phyloP scores from a whole-genome alignment of 2,797 vertebrate species.

The Echiichthys vipera region DNA sequence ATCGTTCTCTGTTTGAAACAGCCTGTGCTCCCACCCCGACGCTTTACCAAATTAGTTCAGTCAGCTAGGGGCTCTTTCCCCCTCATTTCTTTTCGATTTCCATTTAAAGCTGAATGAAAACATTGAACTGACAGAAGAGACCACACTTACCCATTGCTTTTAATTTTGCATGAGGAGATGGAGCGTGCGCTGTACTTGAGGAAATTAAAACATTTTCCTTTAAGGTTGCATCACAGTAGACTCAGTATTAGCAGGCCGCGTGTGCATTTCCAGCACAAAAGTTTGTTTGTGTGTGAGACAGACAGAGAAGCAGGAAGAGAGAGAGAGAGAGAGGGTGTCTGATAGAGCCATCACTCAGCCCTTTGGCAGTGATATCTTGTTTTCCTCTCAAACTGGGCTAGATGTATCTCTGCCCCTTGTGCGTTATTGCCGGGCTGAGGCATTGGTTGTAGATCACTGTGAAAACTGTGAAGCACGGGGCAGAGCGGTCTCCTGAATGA shows the following conservation, averaged over 20 bases:
- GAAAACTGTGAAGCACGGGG: conserved; percentile 52
- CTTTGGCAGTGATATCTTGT: conserved; percentile 82
- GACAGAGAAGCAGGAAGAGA: conserved; percentile 38
- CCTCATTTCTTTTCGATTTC: conserved; percentile 46
- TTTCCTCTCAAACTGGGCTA: conserved; percentile 71
- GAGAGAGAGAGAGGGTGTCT: conserved; percentile 32
- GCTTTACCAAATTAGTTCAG: conserved; percentile 54
- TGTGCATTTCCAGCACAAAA: conserved; percentile 38
- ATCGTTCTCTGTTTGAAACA: conserved; percentile 34
- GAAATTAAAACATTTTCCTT: conserved; percentile 31
- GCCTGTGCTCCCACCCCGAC: conserved; percentile 36
- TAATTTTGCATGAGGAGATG: conserved; percentile 54
- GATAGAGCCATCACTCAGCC: conserved; percentile 80
- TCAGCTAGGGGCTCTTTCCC: conserved; percentile 46
- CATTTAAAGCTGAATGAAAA: conserved; percentile 55
- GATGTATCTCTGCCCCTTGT: conserved; percentile 72
- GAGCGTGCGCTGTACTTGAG: conserved; percentile 34
- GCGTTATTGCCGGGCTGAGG: conserved; percentile 72
- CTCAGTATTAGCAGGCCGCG: conserved; percentile 19
- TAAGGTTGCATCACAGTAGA: conserved; percentile 25
- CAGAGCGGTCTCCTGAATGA: conserved; percentile 53
- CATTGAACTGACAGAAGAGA: conserved; percentile 45
- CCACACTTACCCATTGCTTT: conserved; percentile 28
- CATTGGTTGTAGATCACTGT: conserved; percentile 76
- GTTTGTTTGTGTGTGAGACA: conserved; percentile 45